These are phyloP conservation scores for Takifugu ocellatus DNA, from an alignment of 2,797 vertebrate genomes.

Conservation along the genomic window DNA sequence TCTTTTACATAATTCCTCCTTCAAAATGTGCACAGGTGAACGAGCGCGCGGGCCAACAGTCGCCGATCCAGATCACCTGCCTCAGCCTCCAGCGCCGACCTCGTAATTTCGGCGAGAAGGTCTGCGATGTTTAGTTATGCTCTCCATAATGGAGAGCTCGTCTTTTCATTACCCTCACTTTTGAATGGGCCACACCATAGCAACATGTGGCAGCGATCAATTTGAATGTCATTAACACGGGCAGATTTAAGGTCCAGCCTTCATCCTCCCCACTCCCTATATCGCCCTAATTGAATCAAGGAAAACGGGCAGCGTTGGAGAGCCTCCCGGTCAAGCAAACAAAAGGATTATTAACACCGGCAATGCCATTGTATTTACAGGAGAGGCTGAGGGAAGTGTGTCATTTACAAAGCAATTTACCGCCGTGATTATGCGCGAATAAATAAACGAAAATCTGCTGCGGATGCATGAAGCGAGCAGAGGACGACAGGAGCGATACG, in stretches of 20 bases:
- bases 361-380: conserved; percentile 71
- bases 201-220: conserved; percentile 73
- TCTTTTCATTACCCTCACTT: conserved; percentile 72
- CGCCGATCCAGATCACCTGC: too few relatives aligned
- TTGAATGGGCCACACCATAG: conserved; percentile 55
- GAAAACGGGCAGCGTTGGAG: conserved; percentile 45
- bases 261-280: conserved; percentile 62
- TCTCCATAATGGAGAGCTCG: conserved; percentile 65
- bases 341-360: conserved; percentile 74
- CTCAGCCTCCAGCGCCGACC: conserved; percentile 10
- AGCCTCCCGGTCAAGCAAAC: conserved; percentile 72
- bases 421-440: conserved; percentile 63
- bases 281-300: conserved; percentile 73
- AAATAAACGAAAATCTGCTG: conserved; percentile 64
- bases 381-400: conserved; percentile 56
- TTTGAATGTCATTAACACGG: conserved; percentile 77
- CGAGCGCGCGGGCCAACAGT: conserved; percentile 1
- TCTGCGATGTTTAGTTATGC: conserved; percentile 71
- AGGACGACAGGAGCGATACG: conserved; percentile 43
- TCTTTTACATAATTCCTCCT: conserved; percentile 12
- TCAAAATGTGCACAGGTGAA: conserved; percentile 13
- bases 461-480: conserved; percentile 33
- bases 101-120: conserved; percentile 53
- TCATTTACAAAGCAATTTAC: conserved; percentile 72
- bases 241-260: conserved; percentile 55